Evolutionary conservation across 2,797 vertebrate genomes (phyloP).

Genomic region (Sciurus carolinensis): DNA sequence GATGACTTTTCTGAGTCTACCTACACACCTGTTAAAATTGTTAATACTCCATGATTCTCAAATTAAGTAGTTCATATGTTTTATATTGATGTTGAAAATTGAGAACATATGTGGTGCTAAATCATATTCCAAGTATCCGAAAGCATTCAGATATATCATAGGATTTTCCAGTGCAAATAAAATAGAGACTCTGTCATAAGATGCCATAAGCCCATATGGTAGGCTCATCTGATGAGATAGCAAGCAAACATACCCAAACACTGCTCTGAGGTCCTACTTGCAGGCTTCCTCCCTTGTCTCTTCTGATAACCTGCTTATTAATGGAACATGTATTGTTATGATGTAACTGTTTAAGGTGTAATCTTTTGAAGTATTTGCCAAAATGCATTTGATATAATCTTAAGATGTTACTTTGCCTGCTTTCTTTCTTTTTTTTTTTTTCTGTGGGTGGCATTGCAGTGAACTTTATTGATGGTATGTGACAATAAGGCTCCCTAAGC

Average conservation of each 20-base stretch:
- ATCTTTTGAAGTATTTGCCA: conserved; percentile 23
- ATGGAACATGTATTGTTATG: background rate
- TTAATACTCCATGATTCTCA: conserved; percentile 38
- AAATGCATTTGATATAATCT: conserved; percentile 45
- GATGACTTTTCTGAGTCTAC: conserved; percentile 25
- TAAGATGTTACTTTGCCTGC: conserved; percentile 17
- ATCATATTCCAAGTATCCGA: background rate
- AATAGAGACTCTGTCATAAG: conserved; percentile 11
- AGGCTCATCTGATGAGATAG: conserved; percentile 43
- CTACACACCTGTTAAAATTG: background rate
- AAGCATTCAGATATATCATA: background rate
- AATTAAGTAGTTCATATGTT: conserved; percentile 25
- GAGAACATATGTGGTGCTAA: conserved; percentile 3
- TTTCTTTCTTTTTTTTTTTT: background rate
- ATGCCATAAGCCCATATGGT: background rate
- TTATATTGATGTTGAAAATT: conserved; percentile 18
- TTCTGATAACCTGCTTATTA: conserved; percentile 55
- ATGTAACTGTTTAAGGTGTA: background rate
- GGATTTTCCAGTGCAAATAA: background rate
- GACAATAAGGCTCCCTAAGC: no score
- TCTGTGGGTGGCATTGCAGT: no score
- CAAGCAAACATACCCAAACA: background rate
- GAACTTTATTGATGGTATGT: no score
- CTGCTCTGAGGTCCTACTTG: background rate
- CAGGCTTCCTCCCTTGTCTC: background rate